These are phyloP conservation scores for Chaetura pelagica DNA, from an alignment of 2,113 vertebrate species.

Conservation along the genomic window DNA sequence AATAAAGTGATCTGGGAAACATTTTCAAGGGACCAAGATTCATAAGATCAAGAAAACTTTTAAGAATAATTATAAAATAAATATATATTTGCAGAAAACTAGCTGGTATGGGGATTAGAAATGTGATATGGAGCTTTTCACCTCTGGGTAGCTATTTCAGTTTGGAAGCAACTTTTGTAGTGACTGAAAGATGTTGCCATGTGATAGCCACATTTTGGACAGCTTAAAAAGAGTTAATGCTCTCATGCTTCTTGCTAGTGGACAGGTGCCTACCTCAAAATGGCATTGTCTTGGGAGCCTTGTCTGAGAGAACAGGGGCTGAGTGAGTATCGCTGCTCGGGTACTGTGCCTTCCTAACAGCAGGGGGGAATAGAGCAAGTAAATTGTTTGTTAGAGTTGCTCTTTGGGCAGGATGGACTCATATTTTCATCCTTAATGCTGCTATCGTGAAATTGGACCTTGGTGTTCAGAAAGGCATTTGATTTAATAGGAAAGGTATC, in stretches of 20 bases:
- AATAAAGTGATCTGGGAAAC: background rate
- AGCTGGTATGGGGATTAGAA: background rate
- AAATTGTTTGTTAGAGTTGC: background rate
- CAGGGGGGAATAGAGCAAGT: background rate
- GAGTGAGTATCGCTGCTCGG: background rate
- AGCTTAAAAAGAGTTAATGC: background rate
- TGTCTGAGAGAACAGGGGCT: background rate
- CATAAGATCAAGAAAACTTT: background rate
- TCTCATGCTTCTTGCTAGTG: background rate
- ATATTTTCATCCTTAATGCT: background rate
- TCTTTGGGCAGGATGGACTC: background rate
- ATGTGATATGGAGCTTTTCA: background rate
- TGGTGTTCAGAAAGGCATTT: background rate
- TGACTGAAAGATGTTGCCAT: slow-evolving; percentile 9
- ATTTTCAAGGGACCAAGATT: background rate
- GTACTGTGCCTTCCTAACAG: background rate
- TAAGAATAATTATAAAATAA: background rate
- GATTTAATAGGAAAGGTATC: background rate
- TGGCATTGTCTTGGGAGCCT: background rate
- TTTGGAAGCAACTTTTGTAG: slow-evolving; percentile 28
- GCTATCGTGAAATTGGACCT: background rate
- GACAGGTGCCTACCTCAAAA: slow-evolving; percentile 32
- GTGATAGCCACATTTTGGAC: background rate
- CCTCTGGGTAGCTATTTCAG: slow-evolving; percentile 14
- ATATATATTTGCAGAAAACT: background rate